Percentiles rank a stretch among this genome's conserved stretches.
Evolutionary conservation across 2,888 invertebrate species (phyloP).

Genomic region (Linnaemya vulpina): DNA sequence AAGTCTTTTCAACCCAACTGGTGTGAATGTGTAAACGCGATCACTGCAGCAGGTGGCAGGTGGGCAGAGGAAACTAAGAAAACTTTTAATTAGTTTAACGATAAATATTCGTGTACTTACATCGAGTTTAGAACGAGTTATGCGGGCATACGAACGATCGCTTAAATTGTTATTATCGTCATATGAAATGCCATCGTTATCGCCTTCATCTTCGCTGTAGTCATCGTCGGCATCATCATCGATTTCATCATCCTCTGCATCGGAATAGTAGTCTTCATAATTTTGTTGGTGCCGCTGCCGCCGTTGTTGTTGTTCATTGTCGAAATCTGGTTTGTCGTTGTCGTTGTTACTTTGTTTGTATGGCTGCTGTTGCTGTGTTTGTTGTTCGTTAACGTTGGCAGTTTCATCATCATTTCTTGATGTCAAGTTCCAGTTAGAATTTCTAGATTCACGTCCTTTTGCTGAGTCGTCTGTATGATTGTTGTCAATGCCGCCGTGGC

Average conservation of each 20-base stretch:
- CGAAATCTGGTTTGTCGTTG: conserved; percentile 55
- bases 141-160: conserved; percentile 71
- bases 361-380: conserved; percentile 38
- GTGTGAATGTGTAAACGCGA: background rate
- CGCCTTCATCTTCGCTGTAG: conserved; percentile 66
- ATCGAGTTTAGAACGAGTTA: conserved; percentile 71
- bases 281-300: conserved; percentile 19
- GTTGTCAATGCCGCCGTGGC: conserved; percentile 47
- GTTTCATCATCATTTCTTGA: conserved; percentile 7
- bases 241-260: conserved; percentile 42
- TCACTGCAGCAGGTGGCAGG: background rate
- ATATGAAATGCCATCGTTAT: conserved; percentile 66
- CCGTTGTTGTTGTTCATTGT: conserved; percentile 39
- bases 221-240: conserved; percentile 68
- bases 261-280: conserved; percentile 67
- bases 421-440: conserved; percentile 61
- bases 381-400: conserved; percentile 39
- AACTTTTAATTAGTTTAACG: conserved; percentile 37
- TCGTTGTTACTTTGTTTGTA: conserved; percentile 9
- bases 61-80: background rate
- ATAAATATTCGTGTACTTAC: conserved; percentile 52
- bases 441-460: conserved; percentile 39
- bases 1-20: too few relatives aligned
- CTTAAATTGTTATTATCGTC: conserved; percentile 65
- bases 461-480: conserved; percentile 31